A percentile compares a stretch with the other conserved stretches of the same genome.
phyloP scores from a whole-genome alignment of 2,888 invertebrate species.

The Drosophila prostipennis region DNA sequence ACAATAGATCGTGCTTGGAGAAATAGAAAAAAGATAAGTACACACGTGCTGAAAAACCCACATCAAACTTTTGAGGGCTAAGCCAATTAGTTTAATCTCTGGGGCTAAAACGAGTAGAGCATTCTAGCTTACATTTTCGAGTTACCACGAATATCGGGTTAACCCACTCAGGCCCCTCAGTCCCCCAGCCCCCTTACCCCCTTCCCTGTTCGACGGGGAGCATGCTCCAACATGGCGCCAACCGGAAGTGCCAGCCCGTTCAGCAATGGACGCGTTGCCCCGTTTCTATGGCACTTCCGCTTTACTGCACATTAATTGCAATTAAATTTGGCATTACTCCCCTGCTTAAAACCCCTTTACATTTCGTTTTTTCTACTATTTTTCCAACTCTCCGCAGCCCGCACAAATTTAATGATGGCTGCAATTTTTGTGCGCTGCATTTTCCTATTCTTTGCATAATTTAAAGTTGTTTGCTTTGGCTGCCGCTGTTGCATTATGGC shows the following conservation, averaged over 20 bases:
- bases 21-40: background rate
- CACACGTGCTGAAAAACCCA: background rate
- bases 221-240: constrained; percentile 50
- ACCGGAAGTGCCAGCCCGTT: constrained; percentile 60
- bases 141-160: constrained; percentile 9
- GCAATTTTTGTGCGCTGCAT: constrained; percentile 62
- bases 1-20: too few species aligned
- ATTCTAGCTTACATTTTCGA: background rate
- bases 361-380: background rate
- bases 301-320: constrained; percentile 75
- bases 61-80: background rate
- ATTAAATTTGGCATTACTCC: constrained; percentile 71
- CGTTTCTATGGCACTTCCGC: constrained; percentile 64
- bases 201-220: constrained; percentile 3
- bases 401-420: constrained; percentile 52
- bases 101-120: background rate
- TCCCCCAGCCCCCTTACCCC: too few species aligned
- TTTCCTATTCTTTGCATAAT: constrained; percentile 67
- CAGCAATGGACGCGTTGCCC: constrained; percentile 41
- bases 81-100: constrained; percentile 3
- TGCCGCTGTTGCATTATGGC: constrained; percentile 15
- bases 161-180: background rate
- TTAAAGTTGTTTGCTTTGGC: constrained; percentile 60
- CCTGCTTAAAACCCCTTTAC: constrained; percentile 13
- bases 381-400: background rate